Evolutionary conservation across 2,888 invertebrate genomes (phyloP).

Genomic region (Drosophila acutilabella): DNA sequence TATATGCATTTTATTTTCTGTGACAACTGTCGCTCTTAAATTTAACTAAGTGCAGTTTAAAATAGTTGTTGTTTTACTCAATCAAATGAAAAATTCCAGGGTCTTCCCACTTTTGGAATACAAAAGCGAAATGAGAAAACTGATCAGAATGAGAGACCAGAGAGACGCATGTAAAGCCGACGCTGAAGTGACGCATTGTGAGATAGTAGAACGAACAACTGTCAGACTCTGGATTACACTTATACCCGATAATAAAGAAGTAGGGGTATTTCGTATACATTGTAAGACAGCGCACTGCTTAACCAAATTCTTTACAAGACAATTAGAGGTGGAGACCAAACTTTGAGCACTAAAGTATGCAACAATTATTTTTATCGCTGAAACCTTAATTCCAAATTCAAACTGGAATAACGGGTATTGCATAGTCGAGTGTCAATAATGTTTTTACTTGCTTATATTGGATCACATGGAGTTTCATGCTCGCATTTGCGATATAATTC

Average conservation of each 20-base stretch:
- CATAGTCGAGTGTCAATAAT: slow-evolving; percentile 14
- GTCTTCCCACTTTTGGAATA: background rate
- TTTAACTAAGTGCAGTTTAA: too few species aligned
- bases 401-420: too few species aligned
- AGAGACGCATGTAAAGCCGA: slow-evolving; percentile 14
- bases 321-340: too few species aligned
- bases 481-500: slow-evolving; percentile 19
- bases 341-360: too few species aligned
- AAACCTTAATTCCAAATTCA: too few species aligned
- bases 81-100: slow-evolving; percentile 16
- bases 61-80: background rate
- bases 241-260: too few species aligned
- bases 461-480: slow-evolving; percentile 26
- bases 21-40: too few species aligned
- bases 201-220: slow-evolving; percentile 30
- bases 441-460: slow-evolving; percentile 14
- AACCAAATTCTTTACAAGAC: too few species aligned
- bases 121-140: slow-evolving; percentile 9
- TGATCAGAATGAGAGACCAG: slow-evolving; percentile 15
- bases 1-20: too few species aligned
- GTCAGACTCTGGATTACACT: slow-evolving; percentile 5
- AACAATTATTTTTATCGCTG: too few species aligned
- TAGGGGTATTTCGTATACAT: too few species aligned
- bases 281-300: too few species aligned
- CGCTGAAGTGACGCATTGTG: slow-evolving; percentile 39